Conservation (phyloP, 2,888 invertebrate genomes). For the Drosophila bunnanda region DNA sequence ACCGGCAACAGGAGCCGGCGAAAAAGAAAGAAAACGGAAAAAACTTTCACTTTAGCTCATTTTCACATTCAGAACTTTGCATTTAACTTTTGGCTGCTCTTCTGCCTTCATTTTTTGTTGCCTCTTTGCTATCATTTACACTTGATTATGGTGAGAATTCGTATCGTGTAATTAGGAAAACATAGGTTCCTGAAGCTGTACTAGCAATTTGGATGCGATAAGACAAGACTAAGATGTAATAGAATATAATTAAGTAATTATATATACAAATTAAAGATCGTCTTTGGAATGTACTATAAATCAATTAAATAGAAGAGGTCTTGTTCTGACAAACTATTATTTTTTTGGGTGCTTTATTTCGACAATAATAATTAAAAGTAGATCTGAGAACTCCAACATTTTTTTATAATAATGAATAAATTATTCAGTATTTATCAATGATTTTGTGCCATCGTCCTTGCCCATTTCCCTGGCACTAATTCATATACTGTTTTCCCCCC, state of each 20-base stretch:
- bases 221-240: background rate
- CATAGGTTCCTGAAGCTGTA: too few species aligned
- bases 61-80: conserved; percentile 75
- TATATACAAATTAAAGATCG: background rate
- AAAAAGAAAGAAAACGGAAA: conserved; percentile 19
- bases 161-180: background rate
- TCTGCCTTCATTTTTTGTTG: conserved; percentile 33
- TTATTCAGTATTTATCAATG: conserved; percentile 10
- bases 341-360: background rate
- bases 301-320: background rate
- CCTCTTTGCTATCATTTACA: conserved; percentile 33
- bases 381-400: background rate
- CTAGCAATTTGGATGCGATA: background rate
- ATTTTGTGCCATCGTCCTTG: background rate
- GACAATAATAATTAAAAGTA: background rate
- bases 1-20: conserved; percentile 35
- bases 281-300: background rate
- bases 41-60: conserved; percentile 74
- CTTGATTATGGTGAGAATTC: background rate
- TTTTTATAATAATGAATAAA: background rate
- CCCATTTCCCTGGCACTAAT: conserved; percentile 22
- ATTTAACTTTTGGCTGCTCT: conserved; percentile 68
- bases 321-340: background rate
- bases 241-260: background rate
- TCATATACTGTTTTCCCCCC: conserved; percentile 6